Percentiles rank a stretch among this genome's conserved stretches.
Conservation (phyloP, 2,888 invertebrate species). For the Halictus ligatus region DNA sequence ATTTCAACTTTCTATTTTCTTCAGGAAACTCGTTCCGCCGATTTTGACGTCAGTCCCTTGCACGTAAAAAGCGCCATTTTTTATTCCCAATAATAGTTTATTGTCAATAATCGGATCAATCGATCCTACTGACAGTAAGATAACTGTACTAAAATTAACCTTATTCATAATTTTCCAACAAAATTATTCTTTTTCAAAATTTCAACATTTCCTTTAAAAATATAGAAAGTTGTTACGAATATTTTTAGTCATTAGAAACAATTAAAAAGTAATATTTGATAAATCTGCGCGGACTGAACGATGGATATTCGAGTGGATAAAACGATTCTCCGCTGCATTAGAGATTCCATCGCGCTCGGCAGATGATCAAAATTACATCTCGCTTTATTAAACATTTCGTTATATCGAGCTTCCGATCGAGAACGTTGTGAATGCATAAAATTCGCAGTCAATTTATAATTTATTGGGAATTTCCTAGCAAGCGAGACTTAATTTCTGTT, state of each 20-base stretch:
- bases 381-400: slow-evolving; percentile 3
- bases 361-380: neutral
- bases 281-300: neutral
- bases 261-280: neutral
- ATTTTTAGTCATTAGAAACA: neutral
- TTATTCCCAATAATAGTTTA: neutral
- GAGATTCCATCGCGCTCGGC: neutral
- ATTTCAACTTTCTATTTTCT: neutral
- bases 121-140: neutral
- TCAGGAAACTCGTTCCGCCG: neutral
- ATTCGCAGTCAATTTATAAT: neutral
- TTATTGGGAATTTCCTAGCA: neutral
- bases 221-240: neutral
- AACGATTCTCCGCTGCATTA: neutral
- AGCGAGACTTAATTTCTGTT: neutral
- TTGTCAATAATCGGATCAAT: neutral
- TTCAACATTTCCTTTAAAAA: too few species aligned
- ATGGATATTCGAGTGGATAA: neutral
- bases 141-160: neutral
- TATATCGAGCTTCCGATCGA: neutral
- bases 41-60: neutral
- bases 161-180: too few species aligned
- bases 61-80: neutral
- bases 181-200: too few species aligned
- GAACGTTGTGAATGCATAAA: neutral